Percentiles rank a stretch among this genome's conserved stretches.
phyloP scores from a whole-genome alignment of 2,797 vertebrate species.

The Pangasius macronema region DNA sequence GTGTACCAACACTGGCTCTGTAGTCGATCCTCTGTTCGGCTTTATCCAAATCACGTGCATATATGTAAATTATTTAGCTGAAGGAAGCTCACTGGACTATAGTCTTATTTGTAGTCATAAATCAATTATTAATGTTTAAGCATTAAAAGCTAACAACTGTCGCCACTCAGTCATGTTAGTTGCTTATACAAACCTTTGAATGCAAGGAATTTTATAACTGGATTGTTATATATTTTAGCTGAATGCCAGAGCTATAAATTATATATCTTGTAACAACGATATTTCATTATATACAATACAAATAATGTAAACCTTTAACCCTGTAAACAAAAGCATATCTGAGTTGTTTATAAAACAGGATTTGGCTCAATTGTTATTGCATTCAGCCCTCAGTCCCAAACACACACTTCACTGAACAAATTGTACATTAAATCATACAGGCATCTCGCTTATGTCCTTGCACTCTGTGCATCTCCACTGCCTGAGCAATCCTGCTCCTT shows the following conservation, averaged over 20 bases:
- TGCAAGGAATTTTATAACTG: background rate
- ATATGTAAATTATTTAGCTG: background rate
- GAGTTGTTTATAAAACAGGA: background rate
- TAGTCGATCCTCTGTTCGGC: background rate
- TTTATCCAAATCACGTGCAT: background rate
- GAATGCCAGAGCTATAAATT: background rate
- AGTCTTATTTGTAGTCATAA: background rate
- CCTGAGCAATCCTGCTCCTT: conserved; percentile 30
- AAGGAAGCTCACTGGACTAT: background rate
- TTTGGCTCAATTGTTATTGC: background rate
- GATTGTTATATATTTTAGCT: background rate
- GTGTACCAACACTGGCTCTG: background rate
- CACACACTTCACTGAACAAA: conserved; percentile 30
- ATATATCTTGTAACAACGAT: background rate
- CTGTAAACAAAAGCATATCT: background rate
- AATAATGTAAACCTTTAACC: background rate
- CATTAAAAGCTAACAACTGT: background rate
- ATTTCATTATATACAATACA: background rate
- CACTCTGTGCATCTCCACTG: conserved; percentile 28
- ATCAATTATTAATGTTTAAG: background rate
- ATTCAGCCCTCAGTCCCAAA: background rate
- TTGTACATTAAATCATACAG: conserved; percentile 38
- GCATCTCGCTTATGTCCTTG: conserved; percentile 24
- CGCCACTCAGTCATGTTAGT: background rate
- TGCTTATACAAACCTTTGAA: background rate